phyloP scores from a whole-genome alignment of 2,113 vertebrate genomes.

The Myanophis thanlyinensis region DNA sequence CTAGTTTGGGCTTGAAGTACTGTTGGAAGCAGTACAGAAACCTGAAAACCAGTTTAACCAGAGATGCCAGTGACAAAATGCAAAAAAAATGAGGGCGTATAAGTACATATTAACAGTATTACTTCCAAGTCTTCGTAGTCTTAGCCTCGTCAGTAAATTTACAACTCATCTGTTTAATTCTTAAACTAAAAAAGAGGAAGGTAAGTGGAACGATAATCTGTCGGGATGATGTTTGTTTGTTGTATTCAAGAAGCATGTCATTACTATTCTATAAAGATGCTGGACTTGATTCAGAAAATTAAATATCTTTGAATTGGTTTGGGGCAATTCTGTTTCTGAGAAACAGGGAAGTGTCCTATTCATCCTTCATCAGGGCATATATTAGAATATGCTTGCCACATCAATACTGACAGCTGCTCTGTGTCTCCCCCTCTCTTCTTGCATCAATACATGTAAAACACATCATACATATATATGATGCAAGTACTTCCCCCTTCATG shows the following conservation, averaged over 20 bases:
- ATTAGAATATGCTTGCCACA: not conserved
- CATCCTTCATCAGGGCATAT: not conserved
- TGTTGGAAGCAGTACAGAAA: not conserved
- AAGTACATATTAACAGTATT: not conserved
- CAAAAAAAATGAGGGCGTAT: not conserved
- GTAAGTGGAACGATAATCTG: not conserved
- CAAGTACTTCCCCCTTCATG: not conserved
- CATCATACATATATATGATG: not conserved
- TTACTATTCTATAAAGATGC: not conserved
- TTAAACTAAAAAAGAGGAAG: not conserved
- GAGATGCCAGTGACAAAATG: not conserved
- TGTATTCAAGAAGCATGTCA: not conserved
- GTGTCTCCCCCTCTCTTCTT: not conserved
- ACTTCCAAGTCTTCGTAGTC: not conserved
- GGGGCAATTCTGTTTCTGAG: not conserved
- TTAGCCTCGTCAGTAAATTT: not conserved
- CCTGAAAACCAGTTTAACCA: slow-evolving; percentile 5
- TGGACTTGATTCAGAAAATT: not conserved
- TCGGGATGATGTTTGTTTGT: not conserved
- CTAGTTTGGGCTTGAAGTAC: not conserved
- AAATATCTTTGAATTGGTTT: not conserved
- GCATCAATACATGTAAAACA: not conserved
- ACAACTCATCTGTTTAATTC: not conserved
- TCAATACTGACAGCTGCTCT: not conserved
- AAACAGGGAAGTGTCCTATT: not conserved